Conservation (phyloP, 2,113 vertebrate genomes). For the Elephas maximus region DNA sequence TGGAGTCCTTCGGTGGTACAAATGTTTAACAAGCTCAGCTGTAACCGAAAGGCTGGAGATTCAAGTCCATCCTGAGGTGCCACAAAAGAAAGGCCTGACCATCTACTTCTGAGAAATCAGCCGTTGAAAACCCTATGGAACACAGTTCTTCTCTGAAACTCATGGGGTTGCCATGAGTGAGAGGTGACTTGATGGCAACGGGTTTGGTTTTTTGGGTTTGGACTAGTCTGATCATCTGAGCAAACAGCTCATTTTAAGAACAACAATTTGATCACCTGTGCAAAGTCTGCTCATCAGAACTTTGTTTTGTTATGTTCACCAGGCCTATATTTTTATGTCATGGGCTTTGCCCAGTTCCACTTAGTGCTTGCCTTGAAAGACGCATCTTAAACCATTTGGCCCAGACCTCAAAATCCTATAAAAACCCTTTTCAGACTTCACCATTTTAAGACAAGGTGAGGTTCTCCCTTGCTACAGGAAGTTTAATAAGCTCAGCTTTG, state of each 20-base stretch:
- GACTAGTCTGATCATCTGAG: background rate
- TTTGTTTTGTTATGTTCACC: background rate
- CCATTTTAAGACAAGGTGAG: background rate
- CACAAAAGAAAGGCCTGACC: too few species aligned
- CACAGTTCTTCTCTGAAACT: too few species aligned
- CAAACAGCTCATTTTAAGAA: background rate
- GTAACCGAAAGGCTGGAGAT: too few species aligned
- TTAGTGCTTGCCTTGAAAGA: background rate
- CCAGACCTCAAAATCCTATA: background rate
- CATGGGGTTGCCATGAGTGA: background rate
- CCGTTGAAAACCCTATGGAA: background rate
- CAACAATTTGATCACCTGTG: background rate
- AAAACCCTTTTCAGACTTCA: background rate
- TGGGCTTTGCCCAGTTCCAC: background rate
- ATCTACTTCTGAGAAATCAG: too few species aligned
- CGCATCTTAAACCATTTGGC: background rate
- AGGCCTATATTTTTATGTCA: background rate
- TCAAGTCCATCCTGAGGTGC: too few species aligned
- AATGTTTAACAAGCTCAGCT: too few species aligned
- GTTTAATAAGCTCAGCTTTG: background rate
- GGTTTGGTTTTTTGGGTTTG: too few species aligned
- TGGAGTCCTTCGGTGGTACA: too few species aligned
- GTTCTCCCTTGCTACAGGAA: background rate
- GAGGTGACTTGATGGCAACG: background rate
- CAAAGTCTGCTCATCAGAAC: background rate